Percentiles rank a stretch among this genome's conserved stretches.
Evolutionary conservation across 2,888 invertebrate genomes (phyloP).

Genomic region (Criorhina ranunculi): DNA sequence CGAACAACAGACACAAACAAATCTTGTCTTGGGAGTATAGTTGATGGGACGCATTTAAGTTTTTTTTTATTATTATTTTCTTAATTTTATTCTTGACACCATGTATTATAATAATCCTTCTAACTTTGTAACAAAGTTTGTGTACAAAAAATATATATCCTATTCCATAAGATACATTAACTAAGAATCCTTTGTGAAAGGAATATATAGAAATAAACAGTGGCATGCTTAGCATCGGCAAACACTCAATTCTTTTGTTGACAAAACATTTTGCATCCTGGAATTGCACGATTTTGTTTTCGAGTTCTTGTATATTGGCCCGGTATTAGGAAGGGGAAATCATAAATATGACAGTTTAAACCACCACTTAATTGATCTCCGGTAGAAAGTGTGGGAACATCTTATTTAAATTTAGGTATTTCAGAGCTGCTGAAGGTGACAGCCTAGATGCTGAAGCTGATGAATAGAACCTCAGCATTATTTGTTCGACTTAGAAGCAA

Average conservation of each 20-base stretch:
- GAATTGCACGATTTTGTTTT: too few species aligned
- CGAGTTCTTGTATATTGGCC: too few species aligned
- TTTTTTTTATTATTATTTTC: conserved; percentile 47
- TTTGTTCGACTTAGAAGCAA: too few species aligned
- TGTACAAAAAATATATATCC: conserved; percentile 57
- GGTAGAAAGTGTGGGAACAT: too few species aligned
- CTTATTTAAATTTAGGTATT: too few species aligned
- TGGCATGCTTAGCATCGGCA: conserved; percentile 10
- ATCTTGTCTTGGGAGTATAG: conserved; percentile 62
- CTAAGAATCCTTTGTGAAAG: conserved; percentile 55
- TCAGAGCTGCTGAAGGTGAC: too few species aligned
- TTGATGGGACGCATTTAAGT: not conserved
- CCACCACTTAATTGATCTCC: too few species aligned
- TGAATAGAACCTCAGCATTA: too few species aligned
- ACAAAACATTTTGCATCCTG: too few species aligned
- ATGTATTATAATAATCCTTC: conserved; percentile 42
- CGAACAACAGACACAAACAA: conserved; percentile 68
- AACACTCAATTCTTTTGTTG: not conserved
- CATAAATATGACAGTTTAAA: too few species aligned
- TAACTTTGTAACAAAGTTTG: conserved; percentile 66
- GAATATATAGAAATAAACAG: conserved; percentile 34
- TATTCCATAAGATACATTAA: conserved; percentile 51
- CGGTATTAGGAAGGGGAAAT: too few species aligned
- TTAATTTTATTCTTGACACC: conserved; percentile 16
- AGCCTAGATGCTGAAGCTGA: too few species aligned